Percentiles rank a stretch among this genome's conserved stretches.
Conservation (phyloP, 2,797 vertebrate genomes). For the Pogonophryne albipinna region DNA sequence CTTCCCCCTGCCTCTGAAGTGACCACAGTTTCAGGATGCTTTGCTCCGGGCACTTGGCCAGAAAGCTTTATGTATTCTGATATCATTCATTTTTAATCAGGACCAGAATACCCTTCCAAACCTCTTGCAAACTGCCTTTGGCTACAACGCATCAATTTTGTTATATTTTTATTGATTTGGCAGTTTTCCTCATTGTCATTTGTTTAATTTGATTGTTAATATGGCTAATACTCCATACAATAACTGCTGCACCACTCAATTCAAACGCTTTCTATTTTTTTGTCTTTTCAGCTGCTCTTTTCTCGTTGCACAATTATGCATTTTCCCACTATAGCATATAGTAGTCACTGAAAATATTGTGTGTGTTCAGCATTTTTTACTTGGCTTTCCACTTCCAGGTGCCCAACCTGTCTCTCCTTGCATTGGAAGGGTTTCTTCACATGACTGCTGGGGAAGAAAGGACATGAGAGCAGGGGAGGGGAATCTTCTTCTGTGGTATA, state of each 20-base stretch:
- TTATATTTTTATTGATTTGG: conserved; percentile 71
- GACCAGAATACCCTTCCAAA: conserved; percentile 78
- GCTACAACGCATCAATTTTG: conserved; percentile 63
- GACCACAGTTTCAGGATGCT: conserved; percentile 83
- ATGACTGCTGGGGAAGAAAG: conserved; percentile 63
- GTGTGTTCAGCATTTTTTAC: conserved; percentile 75
- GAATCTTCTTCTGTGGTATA: conserved; percentile 74
- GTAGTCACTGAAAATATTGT: conserved; percentile 41
- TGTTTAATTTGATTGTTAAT: conserved; percentile 56
- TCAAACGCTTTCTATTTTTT: conserved; percentile 15
- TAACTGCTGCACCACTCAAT: conserved; percentile 34
- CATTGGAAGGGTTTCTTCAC: conserved; percentile 57
- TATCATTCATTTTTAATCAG: conserved; percentile 86
- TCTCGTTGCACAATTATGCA: conserved; percentile 46
- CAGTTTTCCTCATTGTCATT: conserved; percentile 54
- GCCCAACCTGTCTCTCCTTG: conserved; percentile 46
- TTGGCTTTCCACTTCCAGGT: conserved; percentile 45
- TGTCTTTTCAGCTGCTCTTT: conserved; percentile 39
- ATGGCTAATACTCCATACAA: conserved; percentile 44
- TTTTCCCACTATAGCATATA: conserved; percentile 33
- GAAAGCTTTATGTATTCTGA: conserved; percentile 84
- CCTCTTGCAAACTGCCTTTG: conserved; percentile 61
- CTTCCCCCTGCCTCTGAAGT: conserved; percentile 77
- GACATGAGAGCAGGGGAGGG: conserved; percentile 61
- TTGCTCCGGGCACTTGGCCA: conserved; percentile 78